phyloP scores from a whole-genome alignment of 2,113 vertebrate genomes.

The Gallinago jamesoni region DNA sequence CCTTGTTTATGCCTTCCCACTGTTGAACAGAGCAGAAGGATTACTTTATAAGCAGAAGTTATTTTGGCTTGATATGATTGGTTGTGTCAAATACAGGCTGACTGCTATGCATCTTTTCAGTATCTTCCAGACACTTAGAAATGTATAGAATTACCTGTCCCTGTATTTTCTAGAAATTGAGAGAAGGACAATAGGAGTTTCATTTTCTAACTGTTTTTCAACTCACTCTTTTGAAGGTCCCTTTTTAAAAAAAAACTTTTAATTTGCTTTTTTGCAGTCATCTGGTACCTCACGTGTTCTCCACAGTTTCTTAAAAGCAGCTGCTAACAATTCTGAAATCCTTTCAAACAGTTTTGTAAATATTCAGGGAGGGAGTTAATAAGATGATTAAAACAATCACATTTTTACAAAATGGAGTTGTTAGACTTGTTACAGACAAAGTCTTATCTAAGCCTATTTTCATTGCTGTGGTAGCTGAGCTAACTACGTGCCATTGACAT shows the following conservation, averaged over 20 bases:
- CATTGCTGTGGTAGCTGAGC: background rate
- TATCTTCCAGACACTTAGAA: background rate
- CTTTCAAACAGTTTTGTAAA: background rate
- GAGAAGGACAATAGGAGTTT: background rate
- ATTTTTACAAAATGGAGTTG: background rate
- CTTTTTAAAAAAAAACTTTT: background rate
- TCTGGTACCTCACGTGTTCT: background rate
- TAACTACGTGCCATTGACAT: background rate
- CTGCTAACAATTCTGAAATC: background rate
- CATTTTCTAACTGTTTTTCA: background rate
- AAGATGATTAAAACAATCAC: background rate
- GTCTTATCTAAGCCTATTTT: background rate
- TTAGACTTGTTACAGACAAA: background rate
- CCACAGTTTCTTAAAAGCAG: background rate
- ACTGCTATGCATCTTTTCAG: background rate
- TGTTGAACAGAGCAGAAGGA: background rate
- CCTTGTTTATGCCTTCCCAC: background rate
- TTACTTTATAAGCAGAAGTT: background rate
- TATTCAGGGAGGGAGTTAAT: background rate
- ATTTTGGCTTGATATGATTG: background rate
- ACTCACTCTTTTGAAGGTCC: background rate
- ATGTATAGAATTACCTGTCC: background rate
- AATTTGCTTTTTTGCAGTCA: background rate
- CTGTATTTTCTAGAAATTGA: background rate
- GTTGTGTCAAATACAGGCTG: background rate